A percentile compares a stretch with the other conserved stretches of the same genome.
Evolutionary conservation across 2,888 invertebrate genomes (phyloP).

Genomic region (Neocrepidodera transversa): DNA sequence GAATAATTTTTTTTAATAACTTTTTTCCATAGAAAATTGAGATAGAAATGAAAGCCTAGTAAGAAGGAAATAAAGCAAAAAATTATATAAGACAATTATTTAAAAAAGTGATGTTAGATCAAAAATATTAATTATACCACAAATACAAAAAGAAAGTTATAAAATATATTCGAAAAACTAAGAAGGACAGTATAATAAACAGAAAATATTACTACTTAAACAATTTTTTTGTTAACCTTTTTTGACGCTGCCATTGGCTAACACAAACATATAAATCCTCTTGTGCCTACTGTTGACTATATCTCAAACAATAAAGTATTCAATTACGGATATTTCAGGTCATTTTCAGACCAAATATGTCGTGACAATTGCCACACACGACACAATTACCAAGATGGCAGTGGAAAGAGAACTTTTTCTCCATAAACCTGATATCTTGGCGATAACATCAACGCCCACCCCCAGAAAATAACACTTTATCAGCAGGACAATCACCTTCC

Average conservation of each 20-base stretch:
- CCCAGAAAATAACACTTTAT: slow-evolving; percentile 29
- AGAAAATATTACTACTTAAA: no score
- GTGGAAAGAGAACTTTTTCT: slow-evolving; percentile 17
- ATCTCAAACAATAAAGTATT: slow-evolving; percentile 15
- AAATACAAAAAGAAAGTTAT: no score
- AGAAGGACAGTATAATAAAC: no score
- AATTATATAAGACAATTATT: no score
- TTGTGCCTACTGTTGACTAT: not conserved
- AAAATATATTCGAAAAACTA: no score
- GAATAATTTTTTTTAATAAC: no score
- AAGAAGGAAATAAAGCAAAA: no score
- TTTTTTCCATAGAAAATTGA: no score
- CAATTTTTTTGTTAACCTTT: no score
- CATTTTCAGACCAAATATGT: slow-evolving; percentile 18
- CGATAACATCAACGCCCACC: slow-evolving; percentile 24
- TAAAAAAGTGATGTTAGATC: no score
- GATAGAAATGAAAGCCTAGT: no score
- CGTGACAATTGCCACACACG: slow-evolving; percentile 22
- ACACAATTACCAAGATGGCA: slow-evolving; percentile 17
- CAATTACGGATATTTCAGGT: slow-evolving; percentile 20
- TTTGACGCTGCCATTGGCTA: not conserved
- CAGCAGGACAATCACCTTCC: slow-evolving; percentile 19
- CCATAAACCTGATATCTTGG: slow-evolving; percentile 18
- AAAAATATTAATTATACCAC: no score
- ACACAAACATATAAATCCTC: not conserved